Conservation (phyloP, 2,888 invertebrate genomes). For the Pyrgus malvae region DNA sequence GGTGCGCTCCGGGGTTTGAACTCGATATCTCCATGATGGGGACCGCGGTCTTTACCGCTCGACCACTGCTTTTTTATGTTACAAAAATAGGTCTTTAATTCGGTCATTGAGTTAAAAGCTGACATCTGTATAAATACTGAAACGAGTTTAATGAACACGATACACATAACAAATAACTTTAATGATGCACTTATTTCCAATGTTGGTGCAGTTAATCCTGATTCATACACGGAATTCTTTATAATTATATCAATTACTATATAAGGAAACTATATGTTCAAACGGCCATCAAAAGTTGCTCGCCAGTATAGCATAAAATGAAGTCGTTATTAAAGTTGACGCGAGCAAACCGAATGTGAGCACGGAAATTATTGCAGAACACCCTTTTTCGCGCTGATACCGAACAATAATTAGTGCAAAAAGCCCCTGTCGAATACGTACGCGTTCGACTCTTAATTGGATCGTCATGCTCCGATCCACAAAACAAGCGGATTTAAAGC, state of each 20-base stretch:
- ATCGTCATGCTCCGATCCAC: conserved; percentile 10
- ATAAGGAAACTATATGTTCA: neutral
- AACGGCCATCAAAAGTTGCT: neutral
- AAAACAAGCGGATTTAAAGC: neutral
- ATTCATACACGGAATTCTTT: too few relatives aligned
- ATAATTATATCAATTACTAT: too few relatives aligned
- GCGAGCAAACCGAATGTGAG: conserved; percentile 2
- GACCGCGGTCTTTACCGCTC: too few relatives aligned
- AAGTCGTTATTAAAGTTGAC: conserved; percentile 3
- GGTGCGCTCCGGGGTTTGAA: too few relatives aligned
- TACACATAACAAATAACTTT: too few relatives aligned
- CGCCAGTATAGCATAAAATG: neutral
- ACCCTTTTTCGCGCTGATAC: conserved; percentile 7
- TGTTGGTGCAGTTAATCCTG: neutral
- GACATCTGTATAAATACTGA: too few relatives aligned
- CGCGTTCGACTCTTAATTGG: conserved; percentile 13
- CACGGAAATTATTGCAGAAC: neutral
- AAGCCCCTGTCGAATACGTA: conserved; percentile 9
- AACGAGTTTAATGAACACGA: too few relatives aligned
- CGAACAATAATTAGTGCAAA: conserved; percentile 17
- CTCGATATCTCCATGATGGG: too few relatives aligned
- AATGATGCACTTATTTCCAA: neutral
- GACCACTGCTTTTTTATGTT: too few relatives aligned
- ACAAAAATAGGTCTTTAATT: too few relatives aligned
- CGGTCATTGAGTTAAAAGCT: too few relatives aligned